Conservation (phyloP, 2,113 vertebrate species). For the Sula dactylatra region DNA sequence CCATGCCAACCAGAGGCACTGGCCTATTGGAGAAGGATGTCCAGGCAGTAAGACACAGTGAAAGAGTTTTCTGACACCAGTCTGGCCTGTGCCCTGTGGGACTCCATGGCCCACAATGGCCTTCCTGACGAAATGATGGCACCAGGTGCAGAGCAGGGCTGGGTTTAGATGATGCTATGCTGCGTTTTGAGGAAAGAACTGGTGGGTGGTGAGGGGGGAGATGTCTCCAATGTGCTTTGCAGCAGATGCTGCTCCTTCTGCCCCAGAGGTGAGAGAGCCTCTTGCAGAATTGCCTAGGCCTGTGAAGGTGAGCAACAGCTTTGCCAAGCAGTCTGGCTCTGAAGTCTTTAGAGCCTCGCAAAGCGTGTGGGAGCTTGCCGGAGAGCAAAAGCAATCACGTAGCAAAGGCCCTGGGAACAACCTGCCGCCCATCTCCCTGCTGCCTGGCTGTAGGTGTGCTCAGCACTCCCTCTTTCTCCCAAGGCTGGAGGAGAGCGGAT, state of each 20-base stretch:
- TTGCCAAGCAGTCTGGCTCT: constrained; percentile 20
- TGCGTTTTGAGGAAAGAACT: background rate
- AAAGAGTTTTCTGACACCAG: background rate
- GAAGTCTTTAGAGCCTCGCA: background rate
- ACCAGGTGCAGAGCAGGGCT: background rate
- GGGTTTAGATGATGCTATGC: background rate
- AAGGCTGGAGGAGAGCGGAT: background rate
- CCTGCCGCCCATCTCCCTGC: background rate
- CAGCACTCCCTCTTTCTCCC: constrained; percentile 16
- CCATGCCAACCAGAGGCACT: background rate
- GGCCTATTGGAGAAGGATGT: background rate
- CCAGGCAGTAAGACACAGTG: background rate
- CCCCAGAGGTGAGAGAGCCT: background rate
- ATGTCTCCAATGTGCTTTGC: background rate
- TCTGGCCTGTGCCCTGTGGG: background rate
- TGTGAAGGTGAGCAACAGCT: background rate
- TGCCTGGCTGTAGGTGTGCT: background rate
- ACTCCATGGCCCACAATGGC: accelerated
- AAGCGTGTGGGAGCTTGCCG: constrained; percentile 47
- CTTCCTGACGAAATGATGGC: background rate
- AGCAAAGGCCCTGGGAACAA: constrained; percentile 39
- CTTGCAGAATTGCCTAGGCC: constrained; percentile 15
- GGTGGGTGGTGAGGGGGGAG: background rate
- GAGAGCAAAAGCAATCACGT: constrained; percentile 11
- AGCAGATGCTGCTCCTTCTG: background rate